Evolutionary conservation across 2,797 vertebrate species (phyloP), one percentile per base, ranked within the genome.

Genomic region (Acropternis orthonyx): DNA sequence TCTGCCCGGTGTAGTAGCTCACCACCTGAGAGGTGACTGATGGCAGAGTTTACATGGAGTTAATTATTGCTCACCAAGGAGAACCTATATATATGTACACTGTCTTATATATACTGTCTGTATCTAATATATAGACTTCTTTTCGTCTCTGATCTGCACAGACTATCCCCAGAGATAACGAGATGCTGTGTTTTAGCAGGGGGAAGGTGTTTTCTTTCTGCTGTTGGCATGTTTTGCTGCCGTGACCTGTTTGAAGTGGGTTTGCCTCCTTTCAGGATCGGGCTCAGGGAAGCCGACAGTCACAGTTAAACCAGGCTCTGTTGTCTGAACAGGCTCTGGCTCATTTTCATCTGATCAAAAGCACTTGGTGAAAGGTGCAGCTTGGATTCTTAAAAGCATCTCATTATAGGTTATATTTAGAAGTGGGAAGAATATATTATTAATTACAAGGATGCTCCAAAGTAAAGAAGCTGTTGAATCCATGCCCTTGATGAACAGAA

Each of bases 381-480:
- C 96, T 74, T 92, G 82, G 92, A 80, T 96, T 96, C 93, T 97
- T 76, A 61, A 95, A 97, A 97, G 96, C 95, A 92, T 97, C 87
- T 98, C 94, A 97, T 98, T 97, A 97, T 86, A 96, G 69, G 96
- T 95, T 98, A 97, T 98, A 97, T 97, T 98, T 98, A 98, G 96
- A 97, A 96, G 94, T 95, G 87, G 34, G 85, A 95, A 97, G 97
- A 96, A 98, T 97, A 95, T 97, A 97, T 98, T 98, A 98, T 98
- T 98, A 98, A 98, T 98, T 97, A 98, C 94, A 94, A 97, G 96
- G 96, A 96, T 97, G 96, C 92, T 93, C 63, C 82, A 94, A 97
- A 97, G 96, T 89, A 95, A 95, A 97, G 63, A 78, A 97, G 73
- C 95, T 96, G 95, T 97, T 97, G 97, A 97, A 97, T 98, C 96